Evolutionary conservation across 2,888 invertebrate species (phyloP).

Genomic region (Sesia bembeciformis): DNA sequence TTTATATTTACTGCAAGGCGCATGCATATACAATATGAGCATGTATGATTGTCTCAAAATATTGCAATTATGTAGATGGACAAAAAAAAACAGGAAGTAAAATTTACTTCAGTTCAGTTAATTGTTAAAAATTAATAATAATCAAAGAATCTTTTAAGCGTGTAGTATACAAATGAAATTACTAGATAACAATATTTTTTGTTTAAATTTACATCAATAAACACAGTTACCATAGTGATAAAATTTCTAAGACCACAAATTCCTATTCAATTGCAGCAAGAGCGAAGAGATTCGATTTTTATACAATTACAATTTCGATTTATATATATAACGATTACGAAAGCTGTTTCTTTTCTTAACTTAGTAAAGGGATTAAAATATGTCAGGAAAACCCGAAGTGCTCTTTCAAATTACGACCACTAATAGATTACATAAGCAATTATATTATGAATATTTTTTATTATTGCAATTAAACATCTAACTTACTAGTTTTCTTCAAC

Average conservation of each 20-base stretch:
- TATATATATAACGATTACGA: conserved; percentile 34
- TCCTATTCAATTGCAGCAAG: conserved; percentile 30
- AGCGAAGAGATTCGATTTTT: conserved; percentile 43
- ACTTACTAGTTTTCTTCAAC: not conserved
- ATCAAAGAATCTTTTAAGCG: too few species aligned
- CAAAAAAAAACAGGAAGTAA: too few species aligned
- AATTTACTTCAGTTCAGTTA: too few species aligned
- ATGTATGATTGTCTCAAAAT: too few species aligned
- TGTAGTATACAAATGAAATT: not conserved
- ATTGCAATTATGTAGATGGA: too few species aligned
- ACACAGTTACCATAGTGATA: conserved; percentile 5
- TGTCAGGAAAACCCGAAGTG: conserved; percentile 42
- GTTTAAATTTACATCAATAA: conserved; percentile 21
- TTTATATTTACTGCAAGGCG: not conserved
- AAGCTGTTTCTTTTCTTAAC: conserved; percentile 45
- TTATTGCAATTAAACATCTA: conserved; percentile 31
- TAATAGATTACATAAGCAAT: conserved; percentile 42
- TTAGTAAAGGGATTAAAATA: conserved; percentile 50
- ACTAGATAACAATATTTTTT: conserved; percentile 5
- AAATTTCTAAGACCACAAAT: conserved; percentile 29
- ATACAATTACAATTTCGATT: conserved; percentile 32
- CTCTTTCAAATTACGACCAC: conserved; percentile 38
- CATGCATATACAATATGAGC: not conserved
- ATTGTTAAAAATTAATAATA: too few species aligned
- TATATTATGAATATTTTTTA: conserved; percentile 40